Evolutionary conservation across 2,113 vertebrate species (phyloP), one percentile per base, ranked within the genome.

Genomic region (Lamprotornis superbus): DNA sequence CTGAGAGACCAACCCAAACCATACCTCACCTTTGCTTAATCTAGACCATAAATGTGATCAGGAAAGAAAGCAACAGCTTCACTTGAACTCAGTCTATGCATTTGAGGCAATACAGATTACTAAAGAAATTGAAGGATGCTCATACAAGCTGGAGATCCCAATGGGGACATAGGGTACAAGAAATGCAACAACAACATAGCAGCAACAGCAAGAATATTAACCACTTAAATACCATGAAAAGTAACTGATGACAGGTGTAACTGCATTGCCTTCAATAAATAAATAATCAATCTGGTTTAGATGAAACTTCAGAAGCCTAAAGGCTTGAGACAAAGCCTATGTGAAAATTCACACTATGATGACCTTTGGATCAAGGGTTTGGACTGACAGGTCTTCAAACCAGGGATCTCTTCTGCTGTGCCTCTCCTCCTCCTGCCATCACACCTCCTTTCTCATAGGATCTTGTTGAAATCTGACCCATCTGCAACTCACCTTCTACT

Each of bases 111-210:
- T 31, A 55, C 3, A 68, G 4, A 12, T 35, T 65, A 65, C 65
- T 47, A 20, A 52, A 52, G 65, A 77, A 77, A 76, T 13, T 50
- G 12, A 50, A 71, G 8, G 16, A 33, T 42, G 7, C 15, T 50
- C 25, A 47, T 22, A 11, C 11, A 47, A 83, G 21, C 12, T 44
- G 67, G 33, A 56, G 25, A 65, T 4, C 5, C 56, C 67, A 73
- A 28, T 0, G 1, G 90, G 31, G 10, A 30, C 6, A 23, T 11
- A 27, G 1, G 6, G 49, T 56, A 31, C 10, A 49, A 64, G 39
- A 87, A 94, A 75, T 3, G 3, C 33, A 81, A 77, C 7, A n/a
- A 20, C 8, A 50, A 12, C 0, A 0, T 4, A 42, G n/a, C 15
- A 87, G 19, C 27, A 84, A 37, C 8, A 60, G 10, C 21, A 76